Evolutionary conservation across 2,888 invertebrate species (phyloP).

Genomic region (Seira sanloemensis): DNA sequence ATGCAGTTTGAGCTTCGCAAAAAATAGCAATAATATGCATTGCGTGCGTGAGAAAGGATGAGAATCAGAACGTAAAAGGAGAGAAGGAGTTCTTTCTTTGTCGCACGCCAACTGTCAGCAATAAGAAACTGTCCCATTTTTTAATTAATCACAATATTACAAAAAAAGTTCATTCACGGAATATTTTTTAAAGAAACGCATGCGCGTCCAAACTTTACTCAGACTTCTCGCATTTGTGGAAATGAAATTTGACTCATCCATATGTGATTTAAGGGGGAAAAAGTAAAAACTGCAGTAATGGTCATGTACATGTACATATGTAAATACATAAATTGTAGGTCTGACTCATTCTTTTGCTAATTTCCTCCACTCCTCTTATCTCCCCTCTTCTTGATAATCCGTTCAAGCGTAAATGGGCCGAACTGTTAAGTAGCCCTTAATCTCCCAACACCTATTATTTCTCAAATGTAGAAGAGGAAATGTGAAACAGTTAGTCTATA

Average conservation of each 20-base stretch:
- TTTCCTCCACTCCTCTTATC: not conserved
- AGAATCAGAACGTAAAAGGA: not conserved
- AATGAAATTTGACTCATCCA: too few species aligned
- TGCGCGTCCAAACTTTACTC: too few species aligned
- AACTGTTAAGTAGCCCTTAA: constrained; percentile 41
- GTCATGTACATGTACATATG: too few species aligned
- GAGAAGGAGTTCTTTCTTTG: not conserved
- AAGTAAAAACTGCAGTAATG: too few species aligned
- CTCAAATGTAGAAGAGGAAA: constrained; percentile 46
- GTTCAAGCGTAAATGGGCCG: constrained; percentile 50
- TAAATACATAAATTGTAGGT: not conserved
- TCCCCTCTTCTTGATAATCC: not conserved
- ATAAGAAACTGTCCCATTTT: not conserved
- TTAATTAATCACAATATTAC: not conserved
- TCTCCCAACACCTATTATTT: not conserved
- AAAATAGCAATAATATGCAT: too few species aligned
- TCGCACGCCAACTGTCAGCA: not conserved
- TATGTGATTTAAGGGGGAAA: too few species aligned
- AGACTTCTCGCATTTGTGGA: too few species aligned
- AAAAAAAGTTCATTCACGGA: too few species aligned
- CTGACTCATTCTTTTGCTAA: not conserved
- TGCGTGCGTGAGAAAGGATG: not conserved
- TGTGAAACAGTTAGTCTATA: constrained; percentile 54
- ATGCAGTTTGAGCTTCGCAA: too few species aligned
- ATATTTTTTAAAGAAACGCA: too few species aligned